A percentile compares a stretch with the other conserved stretches of the same genome.
Evolutionary conservation across 1,140 invertebrate species (phyloP).

Genomic region (Psilanteris sp.): DNA sequence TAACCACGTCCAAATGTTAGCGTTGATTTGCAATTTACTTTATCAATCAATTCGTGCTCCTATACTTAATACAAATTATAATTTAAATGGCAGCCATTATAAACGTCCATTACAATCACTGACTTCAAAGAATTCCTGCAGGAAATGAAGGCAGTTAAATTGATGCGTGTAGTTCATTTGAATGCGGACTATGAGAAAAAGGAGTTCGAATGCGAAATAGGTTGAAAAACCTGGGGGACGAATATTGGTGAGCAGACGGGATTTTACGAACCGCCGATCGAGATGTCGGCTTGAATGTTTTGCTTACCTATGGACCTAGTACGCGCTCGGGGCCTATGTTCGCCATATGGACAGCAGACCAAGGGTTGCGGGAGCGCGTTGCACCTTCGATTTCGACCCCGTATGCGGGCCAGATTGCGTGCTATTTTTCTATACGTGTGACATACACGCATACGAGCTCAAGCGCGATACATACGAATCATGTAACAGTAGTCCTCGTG

Average conservation of each 20-base stretch:
- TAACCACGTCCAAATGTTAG: no score
- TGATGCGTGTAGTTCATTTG: constrained; percentile 19
- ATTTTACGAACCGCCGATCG: constrained; percentile 25
- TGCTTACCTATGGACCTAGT: constrained; percentile 74
- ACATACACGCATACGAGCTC: constrained; percentile 5
- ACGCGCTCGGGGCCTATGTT: constrained; percentile 69
- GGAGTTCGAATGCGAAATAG: constrained; percentile 39
- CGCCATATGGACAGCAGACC: constrained; percentile 78
- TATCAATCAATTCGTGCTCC: background rate
- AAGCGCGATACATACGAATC: background rate
- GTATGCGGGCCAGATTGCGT: constrained; percentile 75
- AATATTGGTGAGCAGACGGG: constrained; percentile 33
- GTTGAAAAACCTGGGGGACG: constrained; percentile 16
- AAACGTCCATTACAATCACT: constrained; percentile 7
- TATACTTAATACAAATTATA: constrained; percentile 7
- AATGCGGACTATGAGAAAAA: constrained; percentile 31
- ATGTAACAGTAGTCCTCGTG: constrained; percentile 48
- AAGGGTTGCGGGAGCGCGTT: constrained; percentile 66
- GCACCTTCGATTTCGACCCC: constrained; percentile 69
- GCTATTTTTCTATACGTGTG: constrained; percentile 33
- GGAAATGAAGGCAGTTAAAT: constrained; percentile 31
- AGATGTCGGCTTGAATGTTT: constrained; percentile 20
- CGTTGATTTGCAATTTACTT: no score
- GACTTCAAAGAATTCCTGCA: constrained; percentile 27
- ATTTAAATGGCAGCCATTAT: constrained; percentile 7